Conservation (phyloP, 2,797 vertebrate species). For the Gobionotothen gibberifrons region DNA sequence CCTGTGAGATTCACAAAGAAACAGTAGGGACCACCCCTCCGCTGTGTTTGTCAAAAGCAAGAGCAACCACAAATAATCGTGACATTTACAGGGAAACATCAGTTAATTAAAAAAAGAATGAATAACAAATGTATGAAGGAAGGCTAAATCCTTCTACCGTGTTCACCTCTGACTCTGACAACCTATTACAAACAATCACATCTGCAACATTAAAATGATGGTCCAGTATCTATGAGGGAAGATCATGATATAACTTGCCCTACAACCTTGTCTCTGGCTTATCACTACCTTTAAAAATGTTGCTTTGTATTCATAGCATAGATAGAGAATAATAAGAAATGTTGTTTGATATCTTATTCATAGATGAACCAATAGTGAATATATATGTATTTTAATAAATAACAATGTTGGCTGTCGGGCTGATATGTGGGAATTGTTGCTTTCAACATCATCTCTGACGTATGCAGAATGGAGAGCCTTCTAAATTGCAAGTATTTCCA, state of each 20-base stretch:
- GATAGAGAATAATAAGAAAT: not conserved
- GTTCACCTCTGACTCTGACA: conserved; percentile 10
- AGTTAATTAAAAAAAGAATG: not conserved
- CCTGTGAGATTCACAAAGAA: conserved; percentile 45
- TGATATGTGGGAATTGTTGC: not conserved
- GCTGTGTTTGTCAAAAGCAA: conserved; percentile 36
- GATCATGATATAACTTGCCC: not conserved
- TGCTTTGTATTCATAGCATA: not conserved
- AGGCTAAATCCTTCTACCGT: not conserved
- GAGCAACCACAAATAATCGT: not conserved
- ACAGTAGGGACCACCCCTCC: conserved; percentile 35
- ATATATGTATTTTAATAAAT: not conserved
- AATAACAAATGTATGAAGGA: not conserved
- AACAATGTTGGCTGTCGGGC: not conserved
- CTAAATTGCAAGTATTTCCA: not conserved
- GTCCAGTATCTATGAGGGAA: not conserved
- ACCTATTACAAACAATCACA: not conserved
- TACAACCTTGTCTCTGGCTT: not conserved
- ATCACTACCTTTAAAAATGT: not conserved
- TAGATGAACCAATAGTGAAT: not conserved
- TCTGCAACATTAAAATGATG: not conserved
- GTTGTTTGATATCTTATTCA: not conserved
- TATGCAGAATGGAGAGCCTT: not conserved
- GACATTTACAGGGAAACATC: conserved; percentile 1
- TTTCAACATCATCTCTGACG: not conserved